Conservation (phyloP, 2,113 vertebrate genomes). For the Phrynosoma platyrhinos region DNA sequence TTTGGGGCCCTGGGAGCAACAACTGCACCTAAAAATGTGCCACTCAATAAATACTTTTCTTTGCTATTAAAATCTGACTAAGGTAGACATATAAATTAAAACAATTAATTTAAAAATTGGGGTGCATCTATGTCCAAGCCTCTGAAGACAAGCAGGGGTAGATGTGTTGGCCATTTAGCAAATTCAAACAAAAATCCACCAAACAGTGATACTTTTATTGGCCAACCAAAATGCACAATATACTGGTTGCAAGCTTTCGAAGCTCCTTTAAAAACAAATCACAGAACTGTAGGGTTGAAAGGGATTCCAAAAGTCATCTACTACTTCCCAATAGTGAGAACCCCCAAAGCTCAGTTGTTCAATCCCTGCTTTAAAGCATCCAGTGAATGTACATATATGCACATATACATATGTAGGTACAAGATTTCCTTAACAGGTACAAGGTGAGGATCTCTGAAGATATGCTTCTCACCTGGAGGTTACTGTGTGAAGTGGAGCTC, state of each 20-base stretch:
- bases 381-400: no score
- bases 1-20: not conserved
- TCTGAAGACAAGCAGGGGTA: not conserved
- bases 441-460: not conserved
- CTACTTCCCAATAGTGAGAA: no score
- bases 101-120: not conserved
- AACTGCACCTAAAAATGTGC: not conserved
- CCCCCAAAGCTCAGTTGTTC: no score
- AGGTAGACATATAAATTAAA: not conserved
- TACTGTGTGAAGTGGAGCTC: constrained; percentile 60
- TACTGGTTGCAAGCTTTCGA: no score
- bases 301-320: not conserved
- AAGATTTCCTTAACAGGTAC: not conserved
- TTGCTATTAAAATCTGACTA: not conserved
- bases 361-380: no score
- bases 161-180: no score
- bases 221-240: no score
- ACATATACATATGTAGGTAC: no score
- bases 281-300: not conserved
- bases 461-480: constrained; percentile 63
- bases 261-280: not conserved
- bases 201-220: no score
- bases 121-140: not conserved
- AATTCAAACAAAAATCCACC: no score
- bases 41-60: not conserved